Conservation (phyloP, 2,113 vertebrate species). For the Otolemur garnettii region DNA sequence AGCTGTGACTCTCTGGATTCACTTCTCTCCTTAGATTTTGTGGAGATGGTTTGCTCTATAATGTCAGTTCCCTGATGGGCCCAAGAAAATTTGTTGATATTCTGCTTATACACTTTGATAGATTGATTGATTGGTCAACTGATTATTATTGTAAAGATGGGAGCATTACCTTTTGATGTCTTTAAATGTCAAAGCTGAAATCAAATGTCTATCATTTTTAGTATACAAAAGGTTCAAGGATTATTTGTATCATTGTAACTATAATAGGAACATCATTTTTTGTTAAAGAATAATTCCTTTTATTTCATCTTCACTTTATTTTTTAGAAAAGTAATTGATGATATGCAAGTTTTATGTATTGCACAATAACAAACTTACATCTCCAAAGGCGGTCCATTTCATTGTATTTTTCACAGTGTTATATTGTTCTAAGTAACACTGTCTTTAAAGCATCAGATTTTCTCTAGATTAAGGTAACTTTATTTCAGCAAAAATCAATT, state of each 20-base stretch:
- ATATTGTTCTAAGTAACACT: conserved; percentile 52
- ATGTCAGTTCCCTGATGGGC: no score
- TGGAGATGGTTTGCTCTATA: not conserved
- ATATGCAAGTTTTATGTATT: not conserved
- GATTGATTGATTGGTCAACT: not conserved
- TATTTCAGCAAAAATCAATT: conserved; percentile 80
- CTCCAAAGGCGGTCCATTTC: not conserved
- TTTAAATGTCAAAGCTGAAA: not conserved
- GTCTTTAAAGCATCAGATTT: conserved; percentile 60
- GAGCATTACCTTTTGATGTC: not conserved
- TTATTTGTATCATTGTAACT: not conserved
- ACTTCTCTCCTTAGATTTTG: not conserved
- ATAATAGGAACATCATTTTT: not conserved
- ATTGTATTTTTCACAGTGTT: not conserved
- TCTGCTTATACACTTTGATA: not conserved
- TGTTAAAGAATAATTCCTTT: not conserved
- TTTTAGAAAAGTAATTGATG: not conserved
- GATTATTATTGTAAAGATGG: not conserved
- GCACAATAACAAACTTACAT: not conserved
- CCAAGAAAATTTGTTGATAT: not conserved
- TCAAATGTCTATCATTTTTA: not conserved
- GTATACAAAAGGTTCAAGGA: not conserved
- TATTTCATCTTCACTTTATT: not conserved
- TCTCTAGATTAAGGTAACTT: conserved; percentile 41
- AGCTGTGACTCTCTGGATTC: not conserved